phyloP scores from a whole-genome alignment of 2,888 invertebrate genomes.

The Acanthococcus lagerstroemiae region DNA sequence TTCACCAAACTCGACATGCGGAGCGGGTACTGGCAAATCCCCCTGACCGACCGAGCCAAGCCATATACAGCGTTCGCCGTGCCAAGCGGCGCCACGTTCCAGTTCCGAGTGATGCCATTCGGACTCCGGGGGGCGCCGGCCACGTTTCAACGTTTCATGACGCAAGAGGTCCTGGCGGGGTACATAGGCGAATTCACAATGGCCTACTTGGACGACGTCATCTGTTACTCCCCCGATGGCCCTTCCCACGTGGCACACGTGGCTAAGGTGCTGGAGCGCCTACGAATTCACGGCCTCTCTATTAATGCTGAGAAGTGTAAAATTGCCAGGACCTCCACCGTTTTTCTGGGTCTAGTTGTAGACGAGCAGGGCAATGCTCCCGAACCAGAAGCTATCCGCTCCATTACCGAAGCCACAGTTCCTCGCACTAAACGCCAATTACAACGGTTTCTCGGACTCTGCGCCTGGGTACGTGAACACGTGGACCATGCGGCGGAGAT shows the following conservation, averaged over 20 bases:
- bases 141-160: conserved; percentile 28
- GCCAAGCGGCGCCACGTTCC: conserved; percentile 22
- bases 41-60: not conserved
- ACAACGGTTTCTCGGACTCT: conserved; percentile 4
- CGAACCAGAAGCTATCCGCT: not conserved
- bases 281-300: not conserved
- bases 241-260: conserved; percentile 7
- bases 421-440: not conserved
- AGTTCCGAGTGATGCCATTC: conserved; percentile 33
- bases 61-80: conserved; percentile 32
- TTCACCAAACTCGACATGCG: conserved; percentile 32
- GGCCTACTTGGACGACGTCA: conserved; percentile 29
- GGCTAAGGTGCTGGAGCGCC: conserved; percentile 19
- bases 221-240: not conserved
- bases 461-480: not conserved
- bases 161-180: conserved; percentile 16
- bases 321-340: not conserved
- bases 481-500: not conserved
- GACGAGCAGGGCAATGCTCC: not conserved
- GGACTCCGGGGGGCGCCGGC: conserved; percentile 28
- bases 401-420: not conserved
- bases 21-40: conserved; percentile 33
- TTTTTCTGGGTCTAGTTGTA: not conserved
- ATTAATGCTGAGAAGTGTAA: not conserved
- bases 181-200: conserved; percentile 5